These are phyloP conservation scores for Drosophila busckii DNA, from an alignment of 1,140 invertebrate species.

Conservation along the genomic window DNA sequence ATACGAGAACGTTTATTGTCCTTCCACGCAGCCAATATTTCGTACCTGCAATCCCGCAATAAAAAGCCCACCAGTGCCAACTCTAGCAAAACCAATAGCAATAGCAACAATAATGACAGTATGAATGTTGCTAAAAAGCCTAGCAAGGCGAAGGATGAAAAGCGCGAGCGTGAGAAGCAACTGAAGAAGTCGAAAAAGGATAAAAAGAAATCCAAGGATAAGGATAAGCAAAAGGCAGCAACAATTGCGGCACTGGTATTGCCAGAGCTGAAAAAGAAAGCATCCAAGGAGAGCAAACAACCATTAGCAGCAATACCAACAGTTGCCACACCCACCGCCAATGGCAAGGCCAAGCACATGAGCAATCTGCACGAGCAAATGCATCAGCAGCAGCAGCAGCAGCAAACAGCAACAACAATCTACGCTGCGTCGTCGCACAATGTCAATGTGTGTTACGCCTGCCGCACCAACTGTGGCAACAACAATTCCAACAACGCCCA, in stretches of 20 bases:
- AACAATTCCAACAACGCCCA: not conserved
- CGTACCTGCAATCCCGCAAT: slow-evolving; percentile 81
- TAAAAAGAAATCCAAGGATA: slow-evolving; percentile 62
- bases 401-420: slow-evolving; percentile 22
- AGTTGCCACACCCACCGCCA: slow-evolving; percentile 9
- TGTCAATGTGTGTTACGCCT: slow-evolving; percentile 53
- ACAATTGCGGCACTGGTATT: not conserved
- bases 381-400: slow-evolving; percentile 11
- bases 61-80: slow-evolving; percentile 78
- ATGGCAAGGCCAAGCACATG: slow-evolving; percentile 47
- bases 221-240: slow-evolving; percentile 35
- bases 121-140: slow-evolving; percentile 36
- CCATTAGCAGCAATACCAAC: not conserved
- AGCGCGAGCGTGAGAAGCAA: slow-evolving; percentile 49
- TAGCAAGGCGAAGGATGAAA: slow-evolving; percentile 50
- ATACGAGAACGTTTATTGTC: slow-evolving; percentile 82
- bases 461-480: not conserved
- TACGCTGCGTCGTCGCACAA: slow-evolving; percentile 48
- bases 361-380: not conserved
- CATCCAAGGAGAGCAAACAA: slow-evolving; percentile 15
- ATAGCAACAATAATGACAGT: slow-evolving; percentile 19
- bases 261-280: slow-evolving; percentile 41
- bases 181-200: slow-evolving; percentile 60
- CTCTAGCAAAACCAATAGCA: slow-evolving; percentile 3
- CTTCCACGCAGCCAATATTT: slow-evolving; percentile 82